A percentile compares a stretch with the other conserved stretches of the same genome.
These are phyloP conservation scores for Varanus komodoensis DNA, from an alignment of 2,113 vertebrate genomes.

Conservation along the genomic window DNA sequence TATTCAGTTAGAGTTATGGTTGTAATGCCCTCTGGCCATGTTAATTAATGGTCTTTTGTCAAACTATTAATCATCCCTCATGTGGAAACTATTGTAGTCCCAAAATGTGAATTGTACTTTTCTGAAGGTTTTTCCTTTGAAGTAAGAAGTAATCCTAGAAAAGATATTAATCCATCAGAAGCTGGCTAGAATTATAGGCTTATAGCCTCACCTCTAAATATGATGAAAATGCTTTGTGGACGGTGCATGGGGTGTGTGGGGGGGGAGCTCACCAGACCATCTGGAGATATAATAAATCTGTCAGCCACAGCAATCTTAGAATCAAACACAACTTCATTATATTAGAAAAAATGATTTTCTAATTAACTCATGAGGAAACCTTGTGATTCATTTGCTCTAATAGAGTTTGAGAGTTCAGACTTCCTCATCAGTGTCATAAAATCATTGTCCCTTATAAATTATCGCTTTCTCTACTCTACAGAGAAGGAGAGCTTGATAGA, in stretches of 20 bases:
- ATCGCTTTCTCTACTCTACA: slow-evolving; percentile 25
- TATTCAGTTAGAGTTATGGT: slow-evolving; percentile 28
- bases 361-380: slow-evolving; percentile 61
- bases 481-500: slow-evolving; percentile 1
- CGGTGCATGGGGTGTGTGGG: background rate
- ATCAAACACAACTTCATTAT: slow-evolving; percentile 59
- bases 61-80: background rate
- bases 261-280: slow-evolving; percentile 28
- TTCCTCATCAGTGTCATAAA: slow-evolving; percentile 49
- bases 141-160: slow-evolving; percentile 1
- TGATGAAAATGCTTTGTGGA: slow-evolving; percentile 2
- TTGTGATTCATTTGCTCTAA: slow-evolving; percentile 53
- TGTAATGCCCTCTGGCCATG: background rate
- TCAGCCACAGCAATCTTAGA: slow-evolving; percentile 36
- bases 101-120: slow-evolving; percentile 19
- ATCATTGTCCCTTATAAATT: slow-evolving; percentile 47
- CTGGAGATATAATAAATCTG: slow-evolving; percentile 48
- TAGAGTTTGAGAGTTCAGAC: slow-evolving; percentile 47
- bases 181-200: background rate
- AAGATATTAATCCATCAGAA: slow-evolving; percentile 30
- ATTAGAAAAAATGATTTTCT: slow-evolving; percentile 54
- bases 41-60: slow-evolving; percentile 44
- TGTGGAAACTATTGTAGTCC: slow-evolving; percentile 10
- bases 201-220: slow-evolving; percentile 8
- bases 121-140: slow-evolving; percentile 3